A percentile compares a stretch with the other conserved stretches of the same genome.
Evolutionary conservation across 2,113 vertebrate species (phyloP).

Genomic region (Oryzias javanicus): DNA sequence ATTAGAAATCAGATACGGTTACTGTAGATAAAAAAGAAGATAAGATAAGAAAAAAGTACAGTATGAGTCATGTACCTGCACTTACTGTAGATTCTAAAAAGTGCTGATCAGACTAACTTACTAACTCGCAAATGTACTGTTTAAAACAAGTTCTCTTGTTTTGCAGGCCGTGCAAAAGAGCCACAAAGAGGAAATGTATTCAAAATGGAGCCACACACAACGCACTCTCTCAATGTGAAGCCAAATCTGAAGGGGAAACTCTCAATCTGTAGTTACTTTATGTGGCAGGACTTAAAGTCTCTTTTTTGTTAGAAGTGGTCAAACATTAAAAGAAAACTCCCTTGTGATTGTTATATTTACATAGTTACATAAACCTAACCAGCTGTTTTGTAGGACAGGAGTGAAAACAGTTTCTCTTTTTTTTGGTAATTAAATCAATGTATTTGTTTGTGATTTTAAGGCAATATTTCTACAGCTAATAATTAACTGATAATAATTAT

Average conservation of each 20-base stretch:
- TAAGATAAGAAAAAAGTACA: neutral
- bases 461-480: neutral
- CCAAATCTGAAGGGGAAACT: conserved; percentile 24
- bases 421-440: conserved; percentile 11
- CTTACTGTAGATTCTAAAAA: neutral
- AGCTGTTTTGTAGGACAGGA: neutral
- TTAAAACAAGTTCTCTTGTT: neutral
- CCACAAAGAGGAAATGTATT: conserved; percentile 34
- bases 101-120: too few relatives aligned
- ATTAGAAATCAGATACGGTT: too few relatives aligned
- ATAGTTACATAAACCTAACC: conserved; percentile 16
- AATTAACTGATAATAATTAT: neutral
- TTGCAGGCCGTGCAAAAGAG: conserved; percentile 49
- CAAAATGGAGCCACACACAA: conserved; percentile 29
- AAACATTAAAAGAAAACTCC: neutral
- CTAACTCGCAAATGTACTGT: neutral
- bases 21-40: too few relatives aligned
- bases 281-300: neutral
- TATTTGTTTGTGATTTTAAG: neutral
- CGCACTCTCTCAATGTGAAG: conserved; percentile 7
- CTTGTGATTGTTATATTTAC: neutral
- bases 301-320: neutral
- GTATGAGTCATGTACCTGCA: neutral
- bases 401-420: neutral
- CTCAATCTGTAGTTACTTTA: conserved; percentile 11